Base-by-base conservation (phyloP, 2,797 vertebrate species). In the Typhlichthys subterraneus region DNA sequence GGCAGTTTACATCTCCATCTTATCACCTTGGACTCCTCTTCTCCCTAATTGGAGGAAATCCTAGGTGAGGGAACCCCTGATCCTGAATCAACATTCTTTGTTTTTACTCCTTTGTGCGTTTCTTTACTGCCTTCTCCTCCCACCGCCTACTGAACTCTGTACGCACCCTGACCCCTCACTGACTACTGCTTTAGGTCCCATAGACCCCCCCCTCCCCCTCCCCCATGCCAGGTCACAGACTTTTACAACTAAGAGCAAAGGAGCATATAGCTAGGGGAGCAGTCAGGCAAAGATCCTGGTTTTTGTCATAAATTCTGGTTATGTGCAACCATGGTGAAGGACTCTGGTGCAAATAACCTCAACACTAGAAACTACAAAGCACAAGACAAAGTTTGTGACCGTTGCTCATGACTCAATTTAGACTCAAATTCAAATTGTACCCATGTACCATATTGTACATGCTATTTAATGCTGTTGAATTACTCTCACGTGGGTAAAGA, bases 141-240 rank as follows among this genome's bases (percentile, higher is more conserved):
- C 59, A 72, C 68, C 46, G 72, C 88, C 74, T 78, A 61, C 70
- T 92, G 91, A 92, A 92, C 92, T 92, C 88, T 83, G 50, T 11
- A 12, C 72, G 86, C 85, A 87, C 93, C 91, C 77, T 92, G 90
- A 91, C 91, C 89, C 63, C 58, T 81, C 63, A 23, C 56, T 87
- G 83, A 81, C 77, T 69, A 76, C 82, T 88, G 23, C 23, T 29
- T 29, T 29, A 29, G 23, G 23, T 29, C 23, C 86, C n/a, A n/a
- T n/a, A n/a, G n/a, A n/a, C n/a, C n/a, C n/a, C n/a, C n/a, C n/a
- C n/a, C n/a, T n/a, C n/a, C n/a, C n/a, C n/a, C n/a, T n/a, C n/a
- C n/a, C n/a, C n/a, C 33, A 38, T 38, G 5, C 56, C 63, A 83
- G 77, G 83, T 88, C 83, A 80, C 31, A 33, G 45, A 73, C 75